These are phyloP conservation scores for Cheilosia soror DNA, from an alignment of 2,888 invertebrate genomes.

Conservation along the genomic window DNA sequence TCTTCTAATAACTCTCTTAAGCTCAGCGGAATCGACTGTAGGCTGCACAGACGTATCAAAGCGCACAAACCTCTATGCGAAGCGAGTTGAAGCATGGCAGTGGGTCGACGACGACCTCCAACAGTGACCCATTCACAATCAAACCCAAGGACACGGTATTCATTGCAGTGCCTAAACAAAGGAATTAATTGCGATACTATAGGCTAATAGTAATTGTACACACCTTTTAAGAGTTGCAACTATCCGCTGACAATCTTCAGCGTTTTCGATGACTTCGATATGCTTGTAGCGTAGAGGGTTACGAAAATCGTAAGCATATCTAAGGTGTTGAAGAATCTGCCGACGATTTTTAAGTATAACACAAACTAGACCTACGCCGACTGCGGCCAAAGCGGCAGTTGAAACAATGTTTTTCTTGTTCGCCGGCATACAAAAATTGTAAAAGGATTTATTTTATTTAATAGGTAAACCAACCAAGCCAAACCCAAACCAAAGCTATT, in stretches of 20 bases:
- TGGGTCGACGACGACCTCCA: constrained; percentile 86
- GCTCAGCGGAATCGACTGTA: constrained; percentile 86
- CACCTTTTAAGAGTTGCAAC: constrained; percentile 80
- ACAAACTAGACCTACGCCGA: constrained; percentile 81
- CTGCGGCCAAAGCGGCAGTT: constrained; percentile 75
- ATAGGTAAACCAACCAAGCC: too few relatives aligned
- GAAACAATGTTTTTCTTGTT: constrained; percentile 26
- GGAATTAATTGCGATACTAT: neutral
- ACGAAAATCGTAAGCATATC: constrained; percentile 65
- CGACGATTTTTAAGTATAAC: constrained; percentile 81
- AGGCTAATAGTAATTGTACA: neutral
- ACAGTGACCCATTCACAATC: constrained; percentile 93
- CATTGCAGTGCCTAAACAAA: constrained; percentile 78
- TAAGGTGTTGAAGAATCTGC: constrained; percentile 84
- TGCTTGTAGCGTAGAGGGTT: constrained; percentile 78
- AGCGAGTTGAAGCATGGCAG: constrained; percentile 90
- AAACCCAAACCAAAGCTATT: too few relatives aligned
- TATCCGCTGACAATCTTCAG: constrained; percentile 79
- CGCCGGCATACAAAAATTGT: constrained; percentile 26
- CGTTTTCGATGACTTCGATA: constrained; percentile 81
- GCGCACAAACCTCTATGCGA: constrained; percentile 89
- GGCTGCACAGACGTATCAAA: constrained; percentile 87
- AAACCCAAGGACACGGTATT: constrained; percentile 87
- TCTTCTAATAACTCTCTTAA: constrained; percentile 88
- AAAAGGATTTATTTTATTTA: too few relatives aligned